Base-by-base conservation (phyloP, 2,797 vertebrate species). In the Sebastes wilsoni region DNA sequence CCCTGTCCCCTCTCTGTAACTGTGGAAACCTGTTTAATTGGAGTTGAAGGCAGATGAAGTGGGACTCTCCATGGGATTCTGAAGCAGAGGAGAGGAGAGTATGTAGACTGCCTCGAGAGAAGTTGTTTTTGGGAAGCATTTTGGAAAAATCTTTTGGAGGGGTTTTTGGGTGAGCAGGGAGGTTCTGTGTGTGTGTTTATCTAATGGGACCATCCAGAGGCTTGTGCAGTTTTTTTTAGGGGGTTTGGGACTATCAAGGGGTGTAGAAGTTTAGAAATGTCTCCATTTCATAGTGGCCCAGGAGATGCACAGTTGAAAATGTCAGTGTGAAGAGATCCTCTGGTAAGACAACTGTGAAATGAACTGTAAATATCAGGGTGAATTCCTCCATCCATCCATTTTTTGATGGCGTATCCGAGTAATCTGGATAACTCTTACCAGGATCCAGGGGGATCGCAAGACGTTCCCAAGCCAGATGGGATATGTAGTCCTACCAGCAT, bases 1-100 rank as follows among this genome's bases (percentile, higher is more conserved):
- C 60, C 66, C 66, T 65, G 77, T 93, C 83, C 59, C 78, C 62
- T 84, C 59, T 75, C 68, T 66, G 30, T 72, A 66, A 49, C 32
- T 77, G 66, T 72, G 69, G 82, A 91, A 92, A 74, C 66, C 60
- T 67, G 72, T 87, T 77, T 89, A 91, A 91, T 93, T 92, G 79
- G 66, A n/a, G 32, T 83, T 80, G 81, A 91, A 79, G 66, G 84
- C 55, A 28, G 80, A 89, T 92, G 74, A 88, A 87, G 66, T 66
- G 11, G 58, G 52, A 65, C 65, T 85, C 85, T 90, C 83, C 27
- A 54, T 72, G 84, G 85, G 84, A 79, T 66, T 83, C 25, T 49
- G 52, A 81, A 67, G 75, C 67, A 79, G 82, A 89, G 75, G 65
- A 75, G 76, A 77, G 74, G 77, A 64, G 68, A 84, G 79, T 83